These are phyloP conservation scores for Megaceryle alcyon DNA, from an alignment of 2,797 vertebrate species.

Conservation along the genomic window DNA sequence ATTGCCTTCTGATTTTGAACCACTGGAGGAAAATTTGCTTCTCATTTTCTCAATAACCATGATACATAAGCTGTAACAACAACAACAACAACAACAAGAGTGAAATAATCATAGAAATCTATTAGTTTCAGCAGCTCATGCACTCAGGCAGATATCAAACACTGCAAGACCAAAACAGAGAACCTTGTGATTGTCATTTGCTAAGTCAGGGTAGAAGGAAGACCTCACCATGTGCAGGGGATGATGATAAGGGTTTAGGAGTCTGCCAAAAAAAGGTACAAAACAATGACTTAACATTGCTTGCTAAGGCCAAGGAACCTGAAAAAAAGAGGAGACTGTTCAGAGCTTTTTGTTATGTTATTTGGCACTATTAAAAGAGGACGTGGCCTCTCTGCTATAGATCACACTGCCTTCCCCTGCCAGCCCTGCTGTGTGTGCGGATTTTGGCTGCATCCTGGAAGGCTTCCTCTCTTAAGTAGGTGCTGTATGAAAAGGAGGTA, in stretches of 20 bases:
- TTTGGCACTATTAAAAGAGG: neutral
- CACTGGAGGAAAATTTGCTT: neutral
- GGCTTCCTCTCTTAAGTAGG: neutral
- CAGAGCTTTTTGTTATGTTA: neutral
- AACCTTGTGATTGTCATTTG: neutral
- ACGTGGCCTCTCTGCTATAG: neutral
- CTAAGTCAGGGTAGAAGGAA: neutral
- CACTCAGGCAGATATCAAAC: neutral
- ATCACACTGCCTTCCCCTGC: neutral
- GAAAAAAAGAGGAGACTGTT: neutral
- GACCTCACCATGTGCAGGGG: neutral
- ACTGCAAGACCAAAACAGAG: neutral
- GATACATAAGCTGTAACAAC: neutral
- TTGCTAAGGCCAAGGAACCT: neutral
- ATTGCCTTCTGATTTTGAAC: neutral
- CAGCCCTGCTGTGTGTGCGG: neutral
- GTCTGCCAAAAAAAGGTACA: neutral
- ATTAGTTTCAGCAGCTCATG: neutral
- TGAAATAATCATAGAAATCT: neutral
- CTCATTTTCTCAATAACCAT: neutral
- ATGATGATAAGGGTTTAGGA: neutral
- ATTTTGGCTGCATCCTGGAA: neutral
- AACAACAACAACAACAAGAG: too few relatives aligned
- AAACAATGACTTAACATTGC: neutral
- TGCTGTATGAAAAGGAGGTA: neutral